Evolutionary conservation across 1,140 invertebrate species (phyloP), one percentile per base, ranked within the genome.

Genomic region (Argopecten irradians): DNA sequence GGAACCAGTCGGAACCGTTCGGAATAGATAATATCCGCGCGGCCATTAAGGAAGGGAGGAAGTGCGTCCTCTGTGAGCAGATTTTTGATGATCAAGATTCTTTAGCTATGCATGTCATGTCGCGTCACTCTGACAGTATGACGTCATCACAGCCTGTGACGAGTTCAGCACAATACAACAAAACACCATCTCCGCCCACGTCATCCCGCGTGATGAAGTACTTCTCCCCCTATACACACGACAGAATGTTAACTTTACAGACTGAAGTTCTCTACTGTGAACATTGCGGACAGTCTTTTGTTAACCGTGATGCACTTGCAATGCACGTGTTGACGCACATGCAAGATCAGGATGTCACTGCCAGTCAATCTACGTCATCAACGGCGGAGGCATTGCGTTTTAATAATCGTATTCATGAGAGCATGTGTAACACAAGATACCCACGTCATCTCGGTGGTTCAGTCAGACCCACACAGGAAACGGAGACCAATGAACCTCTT

Each of bases 51-150:
- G 39, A 46, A 28, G 83, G 87, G 36, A 84, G 35, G 35, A 90
- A 90, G 85, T 94, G 93, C 84, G 87, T 85, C 83, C 86, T 91
- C 13, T 94, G 93, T 88, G 87, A 91, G 7, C 89, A 92, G 36
- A 33, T 91, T 7, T 93, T 93, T 86, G 43, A 86, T 33, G 92
- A 89, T 39, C 90, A 93, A 46, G 93, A 93, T 88, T 71, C 90
- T n/a, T 86, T 93, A n/a, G 93, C 93, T 41, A 93, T 94, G 93
- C 93, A 94, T 87, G 89, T 93, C 83, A 92, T 94, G 91, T 93
- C 93, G 19, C 87, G 90, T 0, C 90, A 91, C 82, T 82, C 90
- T 1, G 87, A 89, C 5, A 55, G 71, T 32, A 43, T 36, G 34
- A 14, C 84, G 19, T 16, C 87, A 82, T 8, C 43, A 55, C 43